phyloP scores from a whole-genome alignment of 1,140 invertebrate genomes.

The Zaprionus davidi region DNA sequence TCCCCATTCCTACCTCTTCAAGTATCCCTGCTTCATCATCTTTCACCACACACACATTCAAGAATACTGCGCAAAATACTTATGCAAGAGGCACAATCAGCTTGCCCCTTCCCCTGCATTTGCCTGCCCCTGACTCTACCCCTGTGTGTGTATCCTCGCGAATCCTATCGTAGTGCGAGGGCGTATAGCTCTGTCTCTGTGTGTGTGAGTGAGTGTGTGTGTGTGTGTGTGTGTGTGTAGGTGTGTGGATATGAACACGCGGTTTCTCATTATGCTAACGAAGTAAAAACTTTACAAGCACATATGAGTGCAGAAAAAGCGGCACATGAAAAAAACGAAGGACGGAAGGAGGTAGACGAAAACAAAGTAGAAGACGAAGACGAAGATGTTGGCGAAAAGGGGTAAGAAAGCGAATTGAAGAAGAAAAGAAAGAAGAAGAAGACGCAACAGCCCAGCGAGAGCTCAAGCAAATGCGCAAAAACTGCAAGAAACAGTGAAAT shows the following conservation, averaged over 20 bases:
- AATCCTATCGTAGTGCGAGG: conserved; percentile 4
- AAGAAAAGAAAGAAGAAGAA: conserved; percentile 27
- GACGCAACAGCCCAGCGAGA: conserved; percentile 64
- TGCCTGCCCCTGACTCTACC: too few relatives aligned
- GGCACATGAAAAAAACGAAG: neutral
- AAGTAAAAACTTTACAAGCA: conserved; percentile 83
- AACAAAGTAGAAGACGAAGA: neutral
- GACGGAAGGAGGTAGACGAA: neutral
- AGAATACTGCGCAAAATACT: conserved; percentile 66
- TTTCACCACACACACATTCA: conserved; percentile 11
- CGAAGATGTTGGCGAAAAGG: conserved; percentile 21
- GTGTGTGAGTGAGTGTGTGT: conserved; percentile 16
- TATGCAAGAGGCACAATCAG: conserved; percentile 71
- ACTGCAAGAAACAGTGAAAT: conserved; percentile 62
- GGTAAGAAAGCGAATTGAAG: conserved; percentile 52
- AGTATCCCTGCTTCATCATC: neutral
- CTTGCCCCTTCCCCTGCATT: conserved; percentile 35
- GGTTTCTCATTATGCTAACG: conserved; percentile 84
- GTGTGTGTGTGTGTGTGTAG: conserved; percentile 24
- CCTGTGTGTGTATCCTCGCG: conserved; percentile 38
- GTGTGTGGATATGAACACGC: conserved; percentile 75
- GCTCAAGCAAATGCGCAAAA: conserved; percentile 52
- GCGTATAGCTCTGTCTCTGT: conserved; percentile 23
- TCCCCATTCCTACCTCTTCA: too few relatives aligned
- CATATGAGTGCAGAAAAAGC: conserved; percentile 68